Evolutionary conservation across 2,797 vertebrate species (phyloP).

Genomic region (Urocyon cinereoargenteus): DNA sequence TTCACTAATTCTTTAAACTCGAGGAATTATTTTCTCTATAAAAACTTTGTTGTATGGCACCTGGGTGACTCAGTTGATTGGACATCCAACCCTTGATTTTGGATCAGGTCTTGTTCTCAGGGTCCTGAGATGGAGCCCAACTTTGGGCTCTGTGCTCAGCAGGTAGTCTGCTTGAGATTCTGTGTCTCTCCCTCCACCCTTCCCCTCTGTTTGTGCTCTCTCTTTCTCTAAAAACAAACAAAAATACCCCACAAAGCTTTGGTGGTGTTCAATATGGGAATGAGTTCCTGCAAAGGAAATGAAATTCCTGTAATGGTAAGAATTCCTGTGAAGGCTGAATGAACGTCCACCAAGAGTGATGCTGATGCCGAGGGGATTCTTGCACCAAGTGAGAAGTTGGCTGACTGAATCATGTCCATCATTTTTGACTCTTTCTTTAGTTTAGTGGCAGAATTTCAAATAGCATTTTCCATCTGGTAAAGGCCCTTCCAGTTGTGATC

Average conservation of each 20-base stretch:
- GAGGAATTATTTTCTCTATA: not conserved
- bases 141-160: not conserved
- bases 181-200: not conserved
- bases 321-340: not conserved
- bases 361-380: not conserved
- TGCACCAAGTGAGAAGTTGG: not conserved
- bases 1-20: slow-evolving; percentile 10
- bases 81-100: not conserved
- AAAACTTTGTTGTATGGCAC: not conserved
- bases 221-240: not conserved
- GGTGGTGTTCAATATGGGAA: not conserved
- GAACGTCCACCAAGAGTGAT: not conserved
- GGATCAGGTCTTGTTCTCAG: not conserved
- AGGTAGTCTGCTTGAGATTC: not conserved
- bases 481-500: not conserved
- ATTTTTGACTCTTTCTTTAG: not conserved
- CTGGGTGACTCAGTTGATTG: not conserved
- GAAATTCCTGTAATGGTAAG: not conserved
- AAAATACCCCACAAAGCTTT: not conserved
- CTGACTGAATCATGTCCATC: not conserved
- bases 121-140: not conserved
- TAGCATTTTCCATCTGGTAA: not conserved
- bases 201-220: not conserved
- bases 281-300: not conserved
- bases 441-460: not conserved